Evolutionary conservation across 2,113 vertebrate genomes (phyloP), one percentile per base, ranked within the genome.

Genomic region (Ptilorrhoa leucosticta): DNA sequence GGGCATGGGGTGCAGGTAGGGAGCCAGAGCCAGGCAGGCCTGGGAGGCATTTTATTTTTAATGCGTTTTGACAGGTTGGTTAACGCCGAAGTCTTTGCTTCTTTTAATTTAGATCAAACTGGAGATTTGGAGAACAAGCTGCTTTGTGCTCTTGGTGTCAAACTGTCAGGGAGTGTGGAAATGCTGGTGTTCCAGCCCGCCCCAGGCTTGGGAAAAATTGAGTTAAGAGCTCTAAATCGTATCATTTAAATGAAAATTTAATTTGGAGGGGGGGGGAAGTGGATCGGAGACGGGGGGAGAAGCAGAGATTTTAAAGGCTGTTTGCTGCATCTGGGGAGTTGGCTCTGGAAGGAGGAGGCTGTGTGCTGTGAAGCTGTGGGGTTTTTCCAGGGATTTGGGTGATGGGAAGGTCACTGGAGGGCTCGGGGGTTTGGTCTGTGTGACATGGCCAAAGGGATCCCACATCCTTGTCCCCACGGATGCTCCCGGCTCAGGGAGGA

Each of bases 61-160:
- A 96, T 94, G 81, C 4, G 1, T 87, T 93, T 72, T 95, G 95
- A 96, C 93, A 88, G 91, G 78, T 82, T 16, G 73, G 77, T 96
- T 87, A 93, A 80, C 1, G 48, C 84, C 57, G 6, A 78, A 92
- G 94, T 66, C 92, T 88, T 83, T 70, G 90, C 93, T 96, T 1
- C 93, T 96, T 96, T 93, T 96, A 94, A 96, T 96, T 95, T 94
- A 96, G 96, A 96, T 96, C 92, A 96, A 78, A 70, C 85, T 63
- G 3, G 42, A 93, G 93, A 94, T 96, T 77, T 30, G 94, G 83
- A 73, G 93, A 83, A 83, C 85, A 51, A 94, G 91, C 83, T 56
- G 87, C 92, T 96, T 66, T 86, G 87, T 72, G 92, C 84, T 73
- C 35, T 11, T 13, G 91, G 93, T 95, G 92, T 96, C 87, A 77